A percentile compares a stretch with the other conserved stretches of the same genome.
Evolutionary conservation across 23 tunicate genomes (phyloP).

Genomic region (Ciona savignyi): DNA sequence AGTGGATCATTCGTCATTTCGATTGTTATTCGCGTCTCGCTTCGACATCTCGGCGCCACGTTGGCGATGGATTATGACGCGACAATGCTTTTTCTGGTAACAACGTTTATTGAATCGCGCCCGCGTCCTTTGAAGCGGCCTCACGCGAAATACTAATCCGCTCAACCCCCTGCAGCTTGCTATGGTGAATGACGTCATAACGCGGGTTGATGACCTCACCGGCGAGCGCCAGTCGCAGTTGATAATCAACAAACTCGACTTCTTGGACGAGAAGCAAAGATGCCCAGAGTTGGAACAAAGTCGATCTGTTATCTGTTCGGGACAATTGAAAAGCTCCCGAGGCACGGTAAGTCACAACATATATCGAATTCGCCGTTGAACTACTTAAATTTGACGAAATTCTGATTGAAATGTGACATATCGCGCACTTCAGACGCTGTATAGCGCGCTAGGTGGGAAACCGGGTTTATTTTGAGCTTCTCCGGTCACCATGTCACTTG

Average conservation of each 20-base stretch:
- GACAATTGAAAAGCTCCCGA: slow-evolving; percentile 62
- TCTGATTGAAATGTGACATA: too few species aligned
- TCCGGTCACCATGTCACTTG: too few species aligned
- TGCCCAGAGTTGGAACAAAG: slow-evolving; percentile 58
- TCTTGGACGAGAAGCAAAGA: slow-evolving; percentile 66
- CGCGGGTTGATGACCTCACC: slow-evolving; percentile 66
- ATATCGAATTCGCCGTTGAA: too few species aligned
- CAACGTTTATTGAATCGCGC: too few species aligned
- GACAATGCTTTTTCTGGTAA: too few species aligned
- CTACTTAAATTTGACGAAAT: too few species aligned
- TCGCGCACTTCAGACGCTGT: too few species aligned
- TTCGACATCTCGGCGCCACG: not conserved
- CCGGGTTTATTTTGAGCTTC: too few species aligned
- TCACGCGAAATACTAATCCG: not conserved
- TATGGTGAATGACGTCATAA: slow-evolving; percentile 52
- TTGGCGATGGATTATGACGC: not conserved
- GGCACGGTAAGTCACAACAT: slow-evolving; percentile 65
- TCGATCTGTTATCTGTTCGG: slow-evolving; percentile 51
- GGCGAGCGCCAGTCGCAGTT: slow-evolving; percentile 72
- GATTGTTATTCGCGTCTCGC: not conserved
- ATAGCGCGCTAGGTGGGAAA: too few species aligned
- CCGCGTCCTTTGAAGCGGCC: not conserved
- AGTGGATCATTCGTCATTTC: not conserved
- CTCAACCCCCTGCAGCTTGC: slow-evolving; percentile 28
- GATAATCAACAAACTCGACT: slow-evolving; percentile 63